Evolutionary conservation across 1,140 invertebrate genomes (phyloP).

Genomic region (Bradysia coprophila): DNA sequence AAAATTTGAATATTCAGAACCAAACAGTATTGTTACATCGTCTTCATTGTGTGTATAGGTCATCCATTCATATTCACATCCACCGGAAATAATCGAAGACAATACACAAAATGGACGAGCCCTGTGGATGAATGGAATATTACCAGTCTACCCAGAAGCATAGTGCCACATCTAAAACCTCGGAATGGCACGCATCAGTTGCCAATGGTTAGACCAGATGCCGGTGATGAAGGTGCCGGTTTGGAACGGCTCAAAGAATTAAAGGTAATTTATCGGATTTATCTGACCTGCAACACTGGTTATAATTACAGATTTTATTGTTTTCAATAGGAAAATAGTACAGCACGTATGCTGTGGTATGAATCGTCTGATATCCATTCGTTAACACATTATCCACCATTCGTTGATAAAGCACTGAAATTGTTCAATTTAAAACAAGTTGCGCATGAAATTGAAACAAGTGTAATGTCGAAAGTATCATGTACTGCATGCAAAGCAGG

Average conservation of each 20-base stretch:
- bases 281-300: neutral
- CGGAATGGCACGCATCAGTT: constrained; percentile 28
- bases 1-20: neutral
- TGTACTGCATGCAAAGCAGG: constrained; percentile 80
- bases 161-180: constrained; percentile 28
- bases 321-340: neutral
- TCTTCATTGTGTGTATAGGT: constrained; percentile 8
- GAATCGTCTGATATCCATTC: constrained; percentile 42
- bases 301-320: neutral
- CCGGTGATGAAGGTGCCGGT: constrained; percentile 27
- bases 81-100: constrained; percentile 9
- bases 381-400: constrained; percentile 47
- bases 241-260: constrained; percentile 27
- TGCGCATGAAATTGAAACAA: constrained; percentile 70
- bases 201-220: constrained; percentile 10
- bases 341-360: constrained; percentile 45
- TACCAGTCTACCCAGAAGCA: constrained; percentile 26
- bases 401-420: constrained; percentile 65
- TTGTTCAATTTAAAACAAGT: constrained; percentile 68
- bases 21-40: neutral
- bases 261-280: constrained; percentile 13
- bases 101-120: constrained; percentile 32
- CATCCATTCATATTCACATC: constrained; percentile 13
- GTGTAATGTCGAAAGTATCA: constrained; percentile 77
- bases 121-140: constrained; percentile 32